phyloP scores from a whole-genome alignment of 2,888 invertebrate species.

The Boloria selene region DNA sequence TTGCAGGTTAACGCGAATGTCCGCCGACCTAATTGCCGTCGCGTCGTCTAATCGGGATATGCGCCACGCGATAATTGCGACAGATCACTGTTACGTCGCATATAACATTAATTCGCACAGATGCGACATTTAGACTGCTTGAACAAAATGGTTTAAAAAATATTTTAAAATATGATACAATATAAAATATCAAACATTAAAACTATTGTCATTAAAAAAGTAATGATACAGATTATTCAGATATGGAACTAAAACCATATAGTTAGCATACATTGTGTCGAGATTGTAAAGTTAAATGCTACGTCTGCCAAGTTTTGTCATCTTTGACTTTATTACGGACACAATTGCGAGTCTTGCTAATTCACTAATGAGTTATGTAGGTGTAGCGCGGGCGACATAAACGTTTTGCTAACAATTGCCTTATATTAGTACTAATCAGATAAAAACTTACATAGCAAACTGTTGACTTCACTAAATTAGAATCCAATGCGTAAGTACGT shows the following conservation, averaged over 20 bases:
- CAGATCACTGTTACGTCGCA: constrained; percentile 59
- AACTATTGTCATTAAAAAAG: not conserved
- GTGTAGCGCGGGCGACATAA: constrained; percentile 80
- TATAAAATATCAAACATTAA: too few relatives aligned
- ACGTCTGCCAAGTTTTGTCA: constrained; percentile 53
- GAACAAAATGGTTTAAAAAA: not conserved
- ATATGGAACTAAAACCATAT: not conserved
- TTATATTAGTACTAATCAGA: constrained; percentile 65
- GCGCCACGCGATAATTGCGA: constrained; percentile 80
- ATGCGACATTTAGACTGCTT: constrained; percentile 41
- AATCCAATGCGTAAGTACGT: constrained; percentile 55
- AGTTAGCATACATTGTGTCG: not conserved
- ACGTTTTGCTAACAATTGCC: constrained; percentile 65
- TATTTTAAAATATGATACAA: not conserved
- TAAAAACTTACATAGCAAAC: constrained; percentile 54
- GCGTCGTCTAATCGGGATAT: constrained; percentile 80
- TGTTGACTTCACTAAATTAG: constrained; percentile 46
- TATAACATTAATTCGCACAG: constrained; percentile 39
- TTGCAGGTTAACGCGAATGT: constrained; percentile 80
- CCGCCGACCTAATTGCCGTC: constrained; percentile 80
- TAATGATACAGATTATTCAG: not conserved
- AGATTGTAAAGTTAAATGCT: constrained; percentile 43
- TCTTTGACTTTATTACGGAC: constrained; percentile 71
- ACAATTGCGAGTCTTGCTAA: constrained; percentile 77
- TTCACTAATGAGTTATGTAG: constrained; percentile 80